A percentile compares a stretch with the other conserved stretches of the same genome.
phyloP scores from a whole-genome alignment of 2,113 vertebrate genomes.

The Sander vitreus region DNA sequence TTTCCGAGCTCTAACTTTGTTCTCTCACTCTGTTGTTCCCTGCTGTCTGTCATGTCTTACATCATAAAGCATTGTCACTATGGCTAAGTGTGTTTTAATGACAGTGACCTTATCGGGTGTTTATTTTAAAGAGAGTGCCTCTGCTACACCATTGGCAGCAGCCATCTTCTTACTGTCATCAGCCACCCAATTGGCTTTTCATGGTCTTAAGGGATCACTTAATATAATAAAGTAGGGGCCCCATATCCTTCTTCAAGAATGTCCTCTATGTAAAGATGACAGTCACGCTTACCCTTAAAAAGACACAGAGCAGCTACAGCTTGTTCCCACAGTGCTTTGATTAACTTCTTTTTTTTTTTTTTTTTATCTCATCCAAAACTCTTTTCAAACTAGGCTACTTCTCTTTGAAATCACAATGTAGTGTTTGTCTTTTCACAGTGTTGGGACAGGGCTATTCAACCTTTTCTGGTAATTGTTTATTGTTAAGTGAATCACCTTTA shows the following conservation, averaged over 20 bases:
- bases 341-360: neutral
- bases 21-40: slow-evolving; percentile 26
- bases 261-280: slow-evolving; percentile 37
- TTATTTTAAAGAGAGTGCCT: slow-evolving; percentile 58
- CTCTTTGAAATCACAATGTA: neutral
- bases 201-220: slow-evolving; percentile 43
- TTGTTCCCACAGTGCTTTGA: slow-evolving; percentile 3
- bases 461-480: neutral
- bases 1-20: neutral
- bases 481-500: slow-evolving; percentile 2
- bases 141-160: slow-evolving; percentile 28
- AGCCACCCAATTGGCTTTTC: slow-evolving; percentile 30
- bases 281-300: slow-evolving; percentile 7
- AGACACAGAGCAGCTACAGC: slow-evolving; percentile 5
- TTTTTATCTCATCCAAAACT: neutral
- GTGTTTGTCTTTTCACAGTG: neutral
- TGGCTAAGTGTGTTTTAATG: slow-evolving; percentile 64
- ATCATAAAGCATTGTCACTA: slow-evolving; percentile 12
- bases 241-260: slow-evolving; percentile 6
- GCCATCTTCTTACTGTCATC: slow-evolving; percentile 50
- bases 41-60: neutral
- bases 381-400: neutral
- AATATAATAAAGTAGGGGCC: slow-evolving; percentile 28
- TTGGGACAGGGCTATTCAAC: neutral
- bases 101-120: slow-evolving; percentile 55